Percentiles rank a stretch among this genome's conserved stretches.
Conservation (phyloP, 2,113 vertebrate species). For the Cricetomys ansorgei region DNA sequence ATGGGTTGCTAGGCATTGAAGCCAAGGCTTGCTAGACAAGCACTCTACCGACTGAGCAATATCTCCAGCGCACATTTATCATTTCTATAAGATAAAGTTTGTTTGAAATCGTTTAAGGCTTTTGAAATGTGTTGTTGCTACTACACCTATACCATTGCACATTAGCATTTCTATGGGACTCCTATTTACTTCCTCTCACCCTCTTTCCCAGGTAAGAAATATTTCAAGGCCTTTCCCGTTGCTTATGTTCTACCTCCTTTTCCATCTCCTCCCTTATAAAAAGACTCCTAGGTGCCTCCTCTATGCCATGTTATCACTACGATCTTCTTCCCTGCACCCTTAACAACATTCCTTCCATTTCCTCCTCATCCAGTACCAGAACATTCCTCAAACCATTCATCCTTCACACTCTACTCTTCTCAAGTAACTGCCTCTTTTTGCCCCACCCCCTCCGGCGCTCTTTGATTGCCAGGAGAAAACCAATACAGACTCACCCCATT, state of each 20-base stretch:
- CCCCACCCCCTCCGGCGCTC: no score
- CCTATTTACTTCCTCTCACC: not conserved
- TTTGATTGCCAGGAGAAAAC: not conserved
- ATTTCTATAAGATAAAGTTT: not conserved
- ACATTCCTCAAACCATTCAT: not conserved
- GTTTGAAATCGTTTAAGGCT: not conserved
- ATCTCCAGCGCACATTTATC: not conserved
- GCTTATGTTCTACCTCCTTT: not conserved
- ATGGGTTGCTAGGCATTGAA: no score
- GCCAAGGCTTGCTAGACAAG: not conserved
- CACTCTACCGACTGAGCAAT: not conserved
- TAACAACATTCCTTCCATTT: not conserved
- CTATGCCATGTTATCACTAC: not conserved
- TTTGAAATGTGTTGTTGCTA: not conserved
- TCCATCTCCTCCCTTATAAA: not conserved
- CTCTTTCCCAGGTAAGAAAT: not conserved
- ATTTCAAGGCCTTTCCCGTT: not conserved
- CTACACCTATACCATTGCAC: not conserved
- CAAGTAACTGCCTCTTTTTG: not conserved
- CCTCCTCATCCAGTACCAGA: not conserved
- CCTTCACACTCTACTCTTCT: not conserved
- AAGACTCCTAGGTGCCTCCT: not conserved
- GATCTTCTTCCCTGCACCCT: not conserved
- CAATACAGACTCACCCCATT: not conserved
- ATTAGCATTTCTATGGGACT: not conserved